These are phyloP conservation scores for Megathymus violae DNA, from an alignment of 1,140 invertebrate species.

Conservation along the genomic window DNA sequence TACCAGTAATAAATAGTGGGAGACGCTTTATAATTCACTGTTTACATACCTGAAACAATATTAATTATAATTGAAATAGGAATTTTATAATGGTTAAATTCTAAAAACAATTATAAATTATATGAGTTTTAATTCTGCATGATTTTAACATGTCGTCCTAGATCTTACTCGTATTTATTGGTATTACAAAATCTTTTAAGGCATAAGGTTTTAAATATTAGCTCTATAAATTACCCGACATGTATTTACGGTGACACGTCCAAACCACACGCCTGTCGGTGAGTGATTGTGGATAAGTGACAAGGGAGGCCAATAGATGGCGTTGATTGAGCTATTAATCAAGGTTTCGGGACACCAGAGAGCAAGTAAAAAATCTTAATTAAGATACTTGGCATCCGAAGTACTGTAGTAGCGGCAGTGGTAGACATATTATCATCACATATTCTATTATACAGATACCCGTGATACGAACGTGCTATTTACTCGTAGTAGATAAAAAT, in stretches of 20 bases:
- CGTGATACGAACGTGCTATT: too few relatives aligned
- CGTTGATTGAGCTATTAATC: conserved; percentile 74
- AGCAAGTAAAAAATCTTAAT: conserved; percentile 36
- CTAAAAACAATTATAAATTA: too few relatives aligned
- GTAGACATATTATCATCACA: not conserved
- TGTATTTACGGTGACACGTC: conserved; percentile 57
- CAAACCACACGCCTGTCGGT: conserved; percentile 49
- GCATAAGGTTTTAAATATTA: conserved; percentile 59
- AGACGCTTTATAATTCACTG: not conserved
- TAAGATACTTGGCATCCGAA: conserved; percentile 21
- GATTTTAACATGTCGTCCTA: too few relatives aligned
- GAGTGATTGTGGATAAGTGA: conserved; percentile 67
- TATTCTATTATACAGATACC: too few relatives aligned
- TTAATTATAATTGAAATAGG: too few relatives aligned
- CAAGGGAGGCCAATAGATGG: conserved; percentile 68
- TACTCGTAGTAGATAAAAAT: too few relatives aligned
- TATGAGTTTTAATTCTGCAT: too few relatives aligned
- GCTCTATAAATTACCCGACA: conserved; percentile 71
- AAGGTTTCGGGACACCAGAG: conserved; percentile 41
- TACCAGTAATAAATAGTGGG: too few relatives aligned
- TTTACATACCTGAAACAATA: conserved; percentile 47
- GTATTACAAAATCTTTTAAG: too few relatives aligned
- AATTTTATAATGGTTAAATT: too few relatives aligned
- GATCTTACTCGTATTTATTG: too few relatives aligned
- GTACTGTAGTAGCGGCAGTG: not conserved